These are phyloP conservation scores for Menidia beryllina DNA, from an alignment of 2,113 vertebrate genomes.

Conservation along the genomic window DNA sequence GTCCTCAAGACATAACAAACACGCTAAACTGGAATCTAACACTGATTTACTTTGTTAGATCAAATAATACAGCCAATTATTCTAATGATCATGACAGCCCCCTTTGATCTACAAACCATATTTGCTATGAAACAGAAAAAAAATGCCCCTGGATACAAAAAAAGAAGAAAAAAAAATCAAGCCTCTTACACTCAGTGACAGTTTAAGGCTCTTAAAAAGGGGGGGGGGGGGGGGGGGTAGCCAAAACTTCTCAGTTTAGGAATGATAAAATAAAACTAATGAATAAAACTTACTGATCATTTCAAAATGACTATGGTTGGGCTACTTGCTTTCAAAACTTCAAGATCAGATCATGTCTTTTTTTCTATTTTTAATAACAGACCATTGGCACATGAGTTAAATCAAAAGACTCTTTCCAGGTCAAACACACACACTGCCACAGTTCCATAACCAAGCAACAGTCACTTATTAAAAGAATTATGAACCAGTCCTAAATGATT, in stretches of 20 bases:
- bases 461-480: no score
- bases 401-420: not conserved
- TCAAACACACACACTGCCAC: not conserved
- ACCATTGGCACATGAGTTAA: not conserved
- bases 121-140: not conserved
- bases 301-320: no score
- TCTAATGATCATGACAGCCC: slow-evolving; percentile 17
- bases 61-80: slow-evolving; percentile 28
- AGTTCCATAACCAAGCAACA: slow-evolving; percentile 8
- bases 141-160: slow-evolving; percentile 1
- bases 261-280: slow-evolving; percentile 5
- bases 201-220: no score
- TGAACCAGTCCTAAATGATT: not conserved
- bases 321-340: not conserved
- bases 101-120: slow-evolving; percentile 33
- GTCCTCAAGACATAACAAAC: not conserved
- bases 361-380: no score
- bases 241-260: not conserved
- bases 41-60: slow-evolving; percentile 12
- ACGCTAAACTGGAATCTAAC: slow-evolving; percentile 4
- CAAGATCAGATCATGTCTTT: not conserved
- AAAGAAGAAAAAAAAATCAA: not conserved
- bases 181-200: no score
- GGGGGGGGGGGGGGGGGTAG: no score
- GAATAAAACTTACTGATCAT: not conserved